phyloP scores from a whole-genome alignment of 2,797 vertebrate species.

The Lycodopsis pacificus region DNA sequence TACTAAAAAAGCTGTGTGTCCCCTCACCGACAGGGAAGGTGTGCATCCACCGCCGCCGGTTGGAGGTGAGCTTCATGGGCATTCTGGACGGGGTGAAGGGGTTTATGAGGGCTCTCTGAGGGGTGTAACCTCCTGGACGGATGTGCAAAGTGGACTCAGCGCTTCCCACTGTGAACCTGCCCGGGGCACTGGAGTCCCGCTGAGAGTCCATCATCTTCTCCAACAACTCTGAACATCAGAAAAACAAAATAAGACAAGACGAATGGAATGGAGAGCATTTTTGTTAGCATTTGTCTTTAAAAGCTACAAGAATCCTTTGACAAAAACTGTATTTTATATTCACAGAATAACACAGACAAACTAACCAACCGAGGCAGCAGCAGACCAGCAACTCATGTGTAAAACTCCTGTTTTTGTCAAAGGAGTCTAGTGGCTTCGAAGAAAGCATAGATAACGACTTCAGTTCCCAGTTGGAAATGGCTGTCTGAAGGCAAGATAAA shows the following conservation, averaged over 20 bases:
- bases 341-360: not conserved
- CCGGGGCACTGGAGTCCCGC: constrained; percentile 94
- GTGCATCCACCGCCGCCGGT: constrained; percentile 98
- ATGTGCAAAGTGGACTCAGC: constrained; percentile 94
- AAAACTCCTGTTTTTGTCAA: not conserved
- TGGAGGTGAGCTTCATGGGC: constrained; percentile 99
- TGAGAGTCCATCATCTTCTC: constrained; percentile 94
- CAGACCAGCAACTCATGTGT: not conserved
- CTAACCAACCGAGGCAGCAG: not conserved
- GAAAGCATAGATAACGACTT: not conserved
- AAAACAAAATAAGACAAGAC: not conserved
- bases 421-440: not conserved
- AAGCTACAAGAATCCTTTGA: not conserved
- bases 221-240: constrained; percentile 84
- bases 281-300: not conserved
- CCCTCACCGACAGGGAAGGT: constrained; percentile 94
- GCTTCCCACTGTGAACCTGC: constrained; percentile 95
- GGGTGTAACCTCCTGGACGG: constrained; percentile 90
- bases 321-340: not conserved
- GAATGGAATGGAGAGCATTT: not conserved
- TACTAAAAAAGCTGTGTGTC: not conserved
- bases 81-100: constrained; percentile 98
- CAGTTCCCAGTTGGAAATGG: not conserved
- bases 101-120: constrained; percentile 96
- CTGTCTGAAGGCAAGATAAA: not conserved